phyloP scores from a whole-genome alignment of 2,113 vertebrate species.

The Mirza zaza region DNA sequence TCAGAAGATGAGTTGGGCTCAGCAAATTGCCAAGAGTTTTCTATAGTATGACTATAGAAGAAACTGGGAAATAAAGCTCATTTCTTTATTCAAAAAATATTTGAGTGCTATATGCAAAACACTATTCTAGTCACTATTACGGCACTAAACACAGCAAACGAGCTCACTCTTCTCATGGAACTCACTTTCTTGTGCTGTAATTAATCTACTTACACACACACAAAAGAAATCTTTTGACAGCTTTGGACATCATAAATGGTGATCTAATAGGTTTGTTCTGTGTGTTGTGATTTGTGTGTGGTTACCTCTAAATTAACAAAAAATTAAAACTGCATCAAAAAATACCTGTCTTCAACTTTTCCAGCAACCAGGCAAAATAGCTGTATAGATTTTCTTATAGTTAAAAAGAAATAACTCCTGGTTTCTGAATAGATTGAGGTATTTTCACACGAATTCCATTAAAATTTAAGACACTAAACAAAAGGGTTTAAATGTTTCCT shows the following conservation, averaged over 20 bases:
- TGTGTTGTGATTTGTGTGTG: neutral
- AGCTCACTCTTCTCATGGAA: neutral
- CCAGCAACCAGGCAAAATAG: neutral
- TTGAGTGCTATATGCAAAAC: neutral
- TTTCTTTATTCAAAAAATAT: conserved; percentile 29
- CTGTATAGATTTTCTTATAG: conserved; percentile 1
- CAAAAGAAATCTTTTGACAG: neutral
- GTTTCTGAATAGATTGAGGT: neutral
- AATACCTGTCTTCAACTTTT: conserved; percentile 24
- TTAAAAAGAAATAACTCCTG: conserved; percentile 36
- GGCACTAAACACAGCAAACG: neutral
- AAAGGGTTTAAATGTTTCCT: conserved; percentile 19
- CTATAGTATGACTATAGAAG: neutral
- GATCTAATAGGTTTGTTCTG: conserved; percentile 18
- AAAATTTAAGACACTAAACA: conserved; percentile 30
- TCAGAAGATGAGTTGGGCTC: conserved; percentile 10
- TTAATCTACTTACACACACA: neutral
- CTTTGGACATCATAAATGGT: neutral
- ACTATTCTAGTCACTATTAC: neutral
- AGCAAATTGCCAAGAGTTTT: conserved; percentile 16
- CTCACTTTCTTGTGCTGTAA: neutral
- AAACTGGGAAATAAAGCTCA: neutral
- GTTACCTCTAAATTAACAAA: conserved; percentile 11
- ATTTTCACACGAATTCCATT: conserved; percentile 27
- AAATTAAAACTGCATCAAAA: conserved; percentile 28